Conservation (phyloP, 1,140 invertebrate genomes). For the Zaprionus tsacasi region DNA sequence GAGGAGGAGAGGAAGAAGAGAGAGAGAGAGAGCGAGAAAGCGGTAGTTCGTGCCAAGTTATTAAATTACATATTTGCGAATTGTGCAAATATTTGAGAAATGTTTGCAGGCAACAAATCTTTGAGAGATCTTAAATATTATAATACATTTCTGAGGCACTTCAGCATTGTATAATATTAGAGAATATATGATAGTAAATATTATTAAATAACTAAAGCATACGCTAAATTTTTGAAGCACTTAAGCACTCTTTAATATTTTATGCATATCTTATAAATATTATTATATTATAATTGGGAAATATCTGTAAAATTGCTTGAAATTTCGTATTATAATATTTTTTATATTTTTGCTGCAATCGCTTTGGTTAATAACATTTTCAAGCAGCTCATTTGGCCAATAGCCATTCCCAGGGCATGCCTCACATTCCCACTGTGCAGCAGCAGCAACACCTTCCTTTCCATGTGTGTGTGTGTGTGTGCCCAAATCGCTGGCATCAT, state of each 20-base stretch:
- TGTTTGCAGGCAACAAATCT: conserved; percentile 6
- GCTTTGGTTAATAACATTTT: neutral
- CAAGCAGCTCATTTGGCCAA: conserved; percentile 27
- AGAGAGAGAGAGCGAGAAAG: neutral
- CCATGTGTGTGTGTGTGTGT: conserved; percentile 13
- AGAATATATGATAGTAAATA: too few species aligned
- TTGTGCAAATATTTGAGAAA: conserved; percentile 15
- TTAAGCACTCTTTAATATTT: too few species aligned
- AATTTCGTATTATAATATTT: neutral
- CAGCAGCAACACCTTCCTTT: conserved; percentile 47
- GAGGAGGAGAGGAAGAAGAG: neutral
- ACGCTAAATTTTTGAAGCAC: too few species aligned
- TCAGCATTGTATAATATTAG: neutral
- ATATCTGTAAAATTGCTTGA: too few species aligned
- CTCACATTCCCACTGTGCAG: conserved; percentile 35
- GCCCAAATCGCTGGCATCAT: conserved; percentile 27
- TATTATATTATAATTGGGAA: too few species aligned
- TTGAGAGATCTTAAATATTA: neutral
- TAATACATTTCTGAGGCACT: neutral
- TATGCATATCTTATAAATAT: too few species aligned
- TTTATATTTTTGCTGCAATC: conserved; percentile 7
- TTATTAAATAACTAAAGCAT: too few species aligned
- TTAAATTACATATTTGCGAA: conserved; percentile 42
- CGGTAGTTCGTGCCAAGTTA: conserved; percentile 32
- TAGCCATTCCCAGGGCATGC: conserved; percentile 50